Percentiles rank a stretch among this genome's conserved stretches.
phyloP scores from a whole-genome alignment of 1,140 invertebrate species.

The Frieseomelitta varia region DNA sequence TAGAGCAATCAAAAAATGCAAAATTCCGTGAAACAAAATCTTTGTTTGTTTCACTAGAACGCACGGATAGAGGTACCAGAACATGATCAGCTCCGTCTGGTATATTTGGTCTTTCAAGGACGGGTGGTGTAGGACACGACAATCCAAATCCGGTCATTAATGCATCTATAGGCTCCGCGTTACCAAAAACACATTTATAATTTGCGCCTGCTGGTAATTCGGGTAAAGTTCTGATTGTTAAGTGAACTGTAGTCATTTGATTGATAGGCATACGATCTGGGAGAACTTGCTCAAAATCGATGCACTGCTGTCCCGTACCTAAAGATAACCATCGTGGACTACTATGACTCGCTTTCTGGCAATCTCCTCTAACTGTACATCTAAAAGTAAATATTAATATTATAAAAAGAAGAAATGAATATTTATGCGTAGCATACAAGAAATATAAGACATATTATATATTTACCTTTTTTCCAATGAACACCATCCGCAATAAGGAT shows the following conservation, averaged over 20 bases:
- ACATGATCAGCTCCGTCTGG: constrained; percentile 93
- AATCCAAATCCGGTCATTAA: constrained; percentile 90
- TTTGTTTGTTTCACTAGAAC: constrained; percentile 96
- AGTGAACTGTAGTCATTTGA: constrained; percentile 91
- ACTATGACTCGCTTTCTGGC: constrained; percentile 94
- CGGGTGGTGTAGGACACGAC: constrained; percentile 91
- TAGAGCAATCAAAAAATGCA: constrained; percentile 96
- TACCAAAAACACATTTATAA: constrained; percentile 96
- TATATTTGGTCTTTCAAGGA: constrained; percentile 90
- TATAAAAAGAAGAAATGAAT: constrained; percentile 60
- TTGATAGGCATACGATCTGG: constrained; percentile 95
- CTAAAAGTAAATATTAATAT: constrained; percentile 79
- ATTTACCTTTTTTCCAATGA: constrained; percentile 94
- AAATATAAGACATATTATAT: not conserved
- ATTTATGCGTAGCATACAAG: constrained; percentile 38
- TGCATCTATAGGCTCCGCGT: constrained; percentile 92
- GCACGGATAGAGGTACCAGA: constrained; percentile 94
- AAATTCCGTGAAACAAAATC: constrained; percentile 97
- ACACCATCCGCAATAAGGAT: constrained; percentile 99
- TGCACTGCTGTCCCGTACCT: constrained; percentile 95
- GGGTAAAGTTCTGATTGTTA: constrained; percentile 94
- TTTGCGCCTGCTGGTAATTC: constrained; percentile 94
- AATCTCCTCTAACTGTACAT: constrained; percentile 93
- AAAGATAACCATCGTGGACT: constrained; percentile 96
- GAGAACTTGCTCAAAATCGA: constrained; percentile 96